Conservation (phyloP, 2,888 invertebrate genomes). For the Muscina levida region DNA sequence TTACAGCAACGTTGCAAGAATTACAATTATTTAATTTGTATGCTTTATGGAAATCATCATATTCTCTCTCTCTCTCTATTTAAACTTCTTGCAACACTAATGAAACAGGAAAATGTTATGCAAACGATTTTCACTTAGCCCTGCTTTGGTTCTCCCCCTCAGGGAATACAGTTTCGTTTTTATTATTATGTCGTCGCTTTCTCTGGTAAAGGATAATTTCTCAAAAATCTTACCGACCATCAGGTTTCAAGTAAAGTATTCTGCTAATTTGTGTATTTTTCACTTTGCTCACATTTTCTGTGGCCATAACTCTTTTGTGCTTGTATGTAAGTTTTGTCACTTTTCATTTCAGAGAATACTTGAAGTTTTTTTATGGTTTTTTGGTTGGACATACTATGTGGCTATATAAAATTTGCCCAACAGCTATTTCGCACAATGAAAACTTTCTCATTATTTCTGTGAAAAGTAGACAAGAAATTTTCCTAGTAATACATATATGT, state of each 20-base stretch:
- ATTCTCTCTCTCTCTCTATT: background rate
- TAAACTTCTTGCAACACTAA: no score
- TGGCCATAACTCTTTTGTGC: conserved; percentile 15
- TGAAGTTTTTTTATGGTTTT: no score
- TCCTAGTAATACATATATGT: no score
- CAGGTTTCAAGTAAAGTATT: background rate
- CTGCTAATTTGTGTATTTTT: conserved; percentile 10
- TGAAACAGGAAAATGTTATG: no score
- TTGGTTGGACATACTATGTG: no score
- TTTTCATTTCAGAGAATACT: no score
- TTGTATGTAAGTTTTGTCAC: no score
- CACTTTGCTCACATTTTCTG: conserved; percentile 16
- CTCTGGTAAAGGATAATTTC: background rate
- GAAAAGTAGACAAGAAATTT: no score
- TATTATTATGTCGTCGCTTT: background rate
- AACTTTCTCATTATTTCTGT: no score
- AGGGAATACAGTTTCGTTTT: conserved; percentile 21
- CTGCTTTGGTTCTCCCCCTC: no score
- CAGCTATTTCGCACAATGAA: no score
- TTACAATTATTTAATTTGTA: conserved; percentile 28
- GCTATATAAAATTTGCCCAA: no score
- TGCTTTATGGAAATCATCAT: conserved; percentile 17
- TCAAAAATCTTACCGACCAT: background rate
- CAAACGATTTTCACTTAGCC: conserved; percentile 9
- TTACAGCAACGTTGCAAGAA: background rate